Evolutionary conservation across 2,888 invertebrate species (phyloP), one percentile per base, ranked within the genome.

Genomic region (Chesias legatella): DNA sequence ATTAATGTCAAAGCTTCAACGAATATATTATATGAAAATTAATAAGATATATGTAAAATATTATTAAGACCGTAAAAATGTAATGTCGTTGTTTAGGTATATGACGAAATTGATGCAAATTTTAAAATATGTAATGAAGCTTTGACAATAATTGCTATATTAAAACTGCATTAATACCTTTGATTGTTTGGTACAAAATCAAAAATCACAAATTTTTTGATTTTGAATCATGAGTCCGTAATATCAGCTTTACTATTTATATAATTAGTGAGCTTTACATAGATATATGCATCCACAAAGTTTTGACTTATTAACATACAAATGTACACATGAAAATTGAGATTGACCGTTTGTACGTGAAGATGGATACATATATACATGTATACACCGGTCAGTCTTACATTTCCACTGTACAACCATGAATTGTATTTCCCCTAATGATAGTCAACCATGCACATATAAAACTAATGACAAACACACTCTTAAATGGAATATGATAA

Each of bases 401-500:
- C 53, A 57, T 63, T 54, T 70, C 60, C 59, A 60, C 50, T 65
- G 74, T 78, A 75, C 73, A 67, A 62, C 51, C 58, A 64, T 60
- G 60, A 43, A 53, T 50, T 73, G 72, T 70, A 66, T 58, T 66
- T 70, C 64, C 63, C 65, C 58, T 69, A 67, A 63, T 64, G 72
- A 59, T 73, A 70, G 77, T 76, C 78, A 79, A 85, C 82, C 88
- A 88, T 88, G 89, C 88, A 89, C 88, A 89, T 88, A 83, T 84
- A 81, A 81, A 73, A 79, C 76, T 69, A 78, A 81, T 78, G 85
- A 84, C 88, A 85, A 85, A 85, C 88, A 89, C 88, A 89, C 88
- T 88, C 88, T 76, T 66, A 59, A 60, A 55, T 55, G 56, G 54
- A 54, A 47, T 56, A 66, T 68, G 56, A 33, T 29, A 38, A 38